phyloP scores from a whole-genome alignment of 2,113 vertebrate genomes.

The Turdus rufiventris region DNA sequence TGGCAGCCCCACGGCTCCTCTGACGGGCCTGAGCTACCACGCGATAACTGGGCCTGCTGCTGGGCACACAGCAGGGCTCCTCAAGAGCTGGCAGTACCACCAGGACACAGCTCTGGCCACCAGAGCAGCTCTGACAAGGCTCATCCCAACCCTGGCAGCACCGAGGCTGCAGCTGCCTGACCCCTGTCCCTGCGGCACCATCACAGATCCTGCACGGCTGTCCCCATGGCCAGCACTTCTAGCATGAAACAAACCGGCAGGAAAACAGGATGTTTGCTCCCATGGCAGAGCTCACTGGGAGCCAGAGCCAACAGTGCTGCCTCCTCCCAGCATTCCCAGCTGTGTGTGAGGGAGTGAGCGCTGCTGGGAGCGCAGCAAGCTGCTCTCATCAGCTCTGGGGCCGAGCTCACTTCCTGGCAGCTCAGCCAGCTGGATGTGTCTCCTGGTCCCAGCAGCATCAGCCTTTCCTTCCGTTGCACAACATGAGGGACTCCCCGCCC shows the following conservation, averaged over 20 bases:
- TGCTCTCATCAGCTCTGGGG: background rate
- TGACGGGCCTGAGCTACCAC: rapidly evolving
- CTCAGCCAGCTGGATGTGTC: background rate
- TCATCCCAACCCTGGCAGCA: background rate
- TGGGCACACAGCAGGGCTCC: background rate
- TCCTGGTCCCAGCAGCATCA: background rate
- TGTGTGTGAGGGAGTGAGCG: background rate
- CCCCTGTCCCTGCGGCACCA: background rate
- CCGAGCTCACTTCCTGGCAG: background rate
- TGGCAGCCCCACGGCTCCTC: rapidly evolving
- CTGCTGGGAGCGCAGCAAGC: background rate
- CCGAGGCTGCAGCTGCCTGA: background rate
- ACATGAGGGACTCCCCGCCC: rapidly evolving
- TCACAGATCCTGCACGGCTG: background rate
- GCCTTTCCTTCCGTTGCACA: background rate
- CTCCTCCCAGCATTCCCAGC: background rate
- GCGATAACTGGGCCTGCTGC: background rate
- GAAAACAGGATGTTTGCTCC: slow-evolving; percentile 36
- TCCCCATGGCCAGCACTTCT: background rate
- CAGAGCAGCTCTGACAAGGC: background rate
- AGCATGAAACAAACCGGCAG: background rate
- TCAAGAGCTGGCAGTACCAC: background rate
- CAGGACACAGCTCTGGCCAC: background rate
- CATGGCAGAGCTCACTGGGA: background rate
- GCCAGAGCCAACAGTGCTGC: background rate